Evolutionary conservation across 1,140 invertebrate genomes (phyloP).

Genomic region (Conus betulinus): DNA sequence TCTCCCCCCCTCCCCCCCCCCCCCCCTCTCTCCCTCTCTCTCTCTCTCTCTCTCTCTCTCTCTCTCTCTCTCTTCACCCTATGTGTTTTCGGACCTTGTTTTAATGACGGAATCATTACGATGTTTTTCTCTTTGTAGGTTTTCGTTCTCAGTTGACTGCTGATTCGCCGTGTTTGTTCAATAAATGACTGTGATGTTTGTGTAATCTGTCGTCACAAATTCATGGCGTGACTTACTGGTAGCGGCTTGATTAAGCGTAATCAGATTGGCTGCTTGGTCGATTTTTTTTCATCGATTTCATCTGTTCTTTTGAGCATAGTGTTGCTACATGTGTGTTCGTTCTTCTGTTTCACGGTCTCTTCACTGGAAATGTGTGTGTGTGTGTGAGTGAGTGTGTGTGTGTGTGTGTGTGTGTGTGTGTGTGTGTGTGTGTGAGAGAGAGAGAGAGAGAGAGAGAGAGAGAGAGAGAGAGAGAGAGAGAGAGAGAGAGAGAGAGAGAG

Average conservation of each 20-base stretch:
- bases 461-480: background rate
- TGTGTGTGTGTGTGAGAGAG: background rate
- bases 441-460: background rate
- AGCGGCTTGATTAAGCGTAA: background rate
- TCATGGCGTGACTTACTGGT: background rate
- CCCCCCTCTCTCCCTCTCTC: too few relatives aligned
- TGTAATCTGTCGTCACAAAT: background rate
- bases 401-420: background rate
- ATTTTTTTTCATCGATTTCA: too few relatives aligned
- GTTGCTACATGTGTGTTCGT: background rate
- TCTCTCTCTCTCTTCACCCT: too few relatives aligned
- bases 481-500: background rate
- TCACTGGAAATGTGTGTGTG: too few relatives aligned
- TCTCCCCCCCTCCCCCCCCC: too few relatives aligned
- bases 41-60: too few relatives aligned
- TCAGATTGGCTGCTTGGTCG: background rate
- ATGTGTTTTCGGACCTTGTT: too few relatives aligned
- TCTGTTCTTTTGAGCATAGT: background rate
- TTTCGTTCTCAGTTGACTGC: too few relatives aligned
- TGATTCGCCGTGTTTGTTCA: background rate
- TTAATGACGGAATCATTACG: too few relatives aligned
- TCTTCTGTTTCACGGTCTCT: too few relatives aligned
- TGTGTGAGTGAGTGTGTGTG: too few relatives aligned
- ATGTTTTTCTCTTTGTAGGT: too few relatives aligned
- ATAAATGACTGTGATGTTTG: background rate